Base-by-base conservation (phyloP, 1,140 invertebrate species). In the Bathynomus jamesi region DNA sequence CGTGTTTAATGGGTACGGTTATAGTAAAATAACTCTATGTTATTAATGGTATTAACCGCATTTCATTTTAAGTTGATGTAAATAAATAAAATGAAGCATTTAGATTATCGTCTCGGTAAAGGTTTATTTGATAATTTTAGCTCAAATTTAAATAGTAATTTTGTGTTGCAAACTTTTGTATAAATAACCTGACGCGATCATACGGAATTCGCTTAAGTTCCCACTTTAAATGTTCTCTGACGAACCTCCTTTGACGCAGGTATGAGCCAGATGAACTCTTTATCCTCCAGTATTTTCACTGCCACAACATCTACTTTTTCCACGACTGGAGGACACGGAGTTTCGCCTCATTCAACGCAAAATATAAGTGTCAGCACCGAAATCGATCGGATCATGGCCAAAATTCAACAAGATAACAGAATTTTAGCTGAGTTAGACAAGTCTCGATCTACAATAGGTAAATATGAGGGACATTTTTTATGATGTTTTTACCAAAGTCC, bases 341-440 rank as follows among this genome's bases (percentile, higher is more conserved):
- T 28, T 31, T 28, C 25, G 27, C 10, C 11, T 17, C 24, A 21
- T 21, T 28, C 21, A 17, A n/a, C 29, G 24, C 67, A 53, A 30
- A 32, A 21, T 32, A 40, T 28, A 60, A 25, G 29, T 10, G 31
- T 31, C 28, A 40, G 17, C 69, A 75, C 79, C 67, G 92, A 96
- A 84, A 94, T 96, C 79, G 93, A 95, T 82, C 86, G 91, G 79
- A 92, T 96, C 80, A 95, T 96, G 90, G 92, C 92, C 72, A 95
- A 95, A 85, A 92, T 96, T 78, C 93, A 96, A 82, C 93, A 94
- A 83, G 89, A 89, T 79, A 87, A 87, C 80, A 86, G 91, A 80
- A 91, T 95, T 79, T 84, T 95, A 78, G 93, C 93, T 71, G 93
- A 95, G 80, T 83, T 95, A 78, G 94, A 95, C 81, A 91, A 92